Evolutionary conservation across 2,888 invertebrate species (phyloP).

Genomic region (Trichacis sp.): DNA sequence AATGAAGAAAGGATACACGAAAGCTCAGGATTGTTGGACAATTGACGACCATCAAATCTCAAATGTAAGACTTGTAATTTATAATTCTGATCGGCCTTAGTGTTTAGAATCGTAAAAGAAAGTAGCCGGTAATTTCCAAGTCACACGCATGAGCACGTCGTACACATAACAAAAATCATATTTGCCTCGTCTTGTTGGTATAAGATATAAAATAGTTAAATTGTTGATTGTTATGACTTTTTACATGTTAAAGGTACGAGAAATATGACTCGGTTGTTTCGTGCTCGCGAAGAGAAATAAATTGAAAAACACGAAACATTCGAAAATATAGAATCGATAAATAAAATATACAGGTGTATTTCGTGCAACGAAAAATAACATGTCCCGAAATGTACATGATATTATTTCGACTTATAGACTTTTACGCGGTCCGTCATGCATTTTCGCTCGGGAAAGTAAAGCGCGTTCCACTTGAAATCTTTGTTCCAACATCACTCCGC

Average conservation of each 20-base stretch:
- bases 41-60: slow-evolving; percentile 34
- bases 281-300: slow-evolving; percentile 12
- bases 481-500: too few relatives aligned
- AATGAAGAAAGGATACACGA: slow-evolving; percentile 3
- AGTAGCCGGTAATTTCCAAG: slow-evolving; percentile 24
- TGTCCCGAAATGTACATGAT: neutral
- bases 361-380: slow-evolving; percentile 33
- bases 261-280: slow-evolving; percentile 18
- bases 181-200: slow-evolving; percentile 30
- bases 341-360: slow-evolving; percentile 14
- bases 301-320: slow-evolving; percentile 22
- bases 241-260: slow-evolving; percentile 32
- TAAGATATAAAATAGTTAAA: slow-evolving; percentile 31
- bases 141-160: slow-evolving; percentile 7
- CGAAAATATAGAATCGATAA: slow-evolving; percentile 9
- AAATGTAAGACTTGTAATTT: slow-evolving; percentile 43
- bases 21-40: slow-evolving; percentile 25
- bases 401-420: neutral
- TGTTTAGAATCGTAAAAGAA: slow-evolving; percentile 35
- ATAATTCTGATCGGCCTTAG: slow-evolving; percentile 33
- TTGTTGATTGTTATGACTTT: slow-evolving; percentile 44
- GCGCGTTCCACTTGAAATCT: too few relatives aligned
- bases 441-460: neutral
- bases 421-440: neutral
- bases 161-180: slow-evolving; percentile 34